Evolutionary conservation across 2,113 vertebrate species (phyloP), one percentile per base, ranked within the genome.

Genomic region (Mastomys natalensis): DNA sequence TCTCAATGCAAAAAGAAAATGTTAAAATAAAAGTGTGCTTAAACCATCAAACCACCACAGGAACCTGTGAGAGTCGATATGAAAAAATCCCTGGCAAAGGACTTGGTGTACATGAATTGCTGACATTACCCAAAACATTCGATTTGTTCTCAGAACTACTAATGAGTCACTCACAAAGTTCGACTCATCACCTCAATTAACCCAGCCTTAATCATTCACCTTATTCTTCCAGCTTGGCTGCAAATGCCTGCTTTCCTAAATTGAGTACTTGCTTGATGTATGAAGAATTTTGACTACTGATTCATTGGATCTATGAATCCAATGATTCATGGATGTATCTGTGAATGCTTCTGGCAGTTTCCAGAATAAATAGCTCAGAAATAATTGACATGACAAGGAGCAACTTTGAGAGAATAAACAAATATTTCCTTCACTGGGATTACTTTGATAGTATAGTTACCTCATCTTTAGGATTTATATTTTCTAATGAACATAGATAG

Each of bases 111-210:
- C 60, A 76, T 81, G 40, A 90, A 90, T 37, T 90, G 55, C 34
- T 93, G 58, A 55, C 40, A 68, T 72, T 53, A 92, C n/a, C 60
- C 37, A 73, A 92, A 80, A 92, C 22, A 34, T n/a, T 70, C 4
- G 26, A 93, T 93, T 93, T 90, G 45, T 82, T 96, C 55, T 94
- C 82, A 26, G 48, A 96, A 92, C 68, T 90, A 43, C 74, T 84
- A 68, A 82, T 96, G 90, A 97, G 53, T 91, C 76, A 96, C 16
- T 93, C 80, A 86, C 72, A 66, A 90, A 95, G 70, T 80, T 74
- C 72, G 16, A 87, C 62, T 90, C 43, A 72, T 77, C 21, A 58
- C 11, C 92, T 96, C 89, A 91, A 80, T 89, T 90, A 96, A 94
- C 37, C 6, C n/a, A 89, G 53, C 45, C 45, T 89, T 96, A 15